Conservation (phyloP, 30 jellyfish, hydroid and myxozoan genomes). For the Rhopilema esculentum region DNA sequence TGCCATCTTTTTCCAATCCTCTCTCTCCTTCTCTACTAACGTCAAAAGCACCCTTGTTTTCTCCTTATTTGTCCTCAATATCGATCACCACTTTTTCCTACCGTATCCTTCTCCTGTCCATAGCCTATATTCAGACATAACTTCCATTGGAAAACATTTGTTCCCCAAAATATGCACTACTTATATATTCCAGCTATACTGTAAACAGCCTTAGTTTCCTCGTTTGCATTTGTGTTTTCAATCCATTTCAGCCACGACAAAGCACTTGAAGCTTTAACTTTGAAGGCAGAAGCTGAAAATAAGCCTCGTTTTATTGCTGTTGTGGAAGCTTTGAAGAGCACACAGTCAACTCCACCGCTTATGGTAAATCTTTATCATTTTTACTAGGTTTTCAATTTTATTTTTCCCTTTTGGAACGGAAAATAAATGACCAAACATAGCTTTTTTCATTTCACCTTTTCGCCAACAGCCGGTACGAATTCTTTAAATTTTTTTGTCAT, state of each 20-base stretch:
- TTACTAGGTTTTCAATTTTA: neutral
- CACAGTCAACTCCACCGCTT: constrained; percentile 81
- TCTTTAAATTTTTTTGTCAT: too few relatives aligned
- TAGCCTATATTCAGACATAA: too few relatives aligned
- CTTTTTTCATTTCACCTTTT: neutral
- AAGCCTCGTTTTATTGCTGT: constrained; percentile 94
- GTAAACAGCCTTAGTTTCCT: neutral
- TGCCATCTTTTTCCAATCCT: too few relatives aligned
- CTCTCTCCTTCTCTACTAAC: too few relatives aligned
- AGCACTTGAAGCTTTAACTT: constrained; percentile 96
- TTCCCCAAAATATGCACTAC: too few relatives aligned
- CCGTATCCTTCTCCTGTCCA: too few relatives aligned
- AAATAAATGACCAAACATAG: neutral
- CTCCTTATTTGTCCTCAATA: too few relatives aligned
- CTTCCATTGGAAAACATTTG: too few relatives aligned
- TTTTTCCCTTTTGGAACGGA: neutral
- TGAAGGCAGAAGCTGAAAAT: constrained; percentile 97
- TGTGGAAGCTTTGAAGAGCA: constrained; percentile 88
- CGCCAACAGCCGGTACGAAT: neutral
- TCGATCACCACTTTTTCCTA: too few relatives aligned
- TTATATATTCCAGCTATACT: neutral
- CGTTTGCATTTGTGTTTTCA: neutral
- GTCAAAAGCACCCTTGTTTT: too few relatives aligned
- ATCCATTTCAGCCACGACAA: constrained; percentile 83
- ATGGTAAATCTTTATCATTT: constrained; percentile 41